phyloP scores from a whole-genome alignment of 1,140 invertebrate species.

The Dinothrombium tinctorium region DNA sequence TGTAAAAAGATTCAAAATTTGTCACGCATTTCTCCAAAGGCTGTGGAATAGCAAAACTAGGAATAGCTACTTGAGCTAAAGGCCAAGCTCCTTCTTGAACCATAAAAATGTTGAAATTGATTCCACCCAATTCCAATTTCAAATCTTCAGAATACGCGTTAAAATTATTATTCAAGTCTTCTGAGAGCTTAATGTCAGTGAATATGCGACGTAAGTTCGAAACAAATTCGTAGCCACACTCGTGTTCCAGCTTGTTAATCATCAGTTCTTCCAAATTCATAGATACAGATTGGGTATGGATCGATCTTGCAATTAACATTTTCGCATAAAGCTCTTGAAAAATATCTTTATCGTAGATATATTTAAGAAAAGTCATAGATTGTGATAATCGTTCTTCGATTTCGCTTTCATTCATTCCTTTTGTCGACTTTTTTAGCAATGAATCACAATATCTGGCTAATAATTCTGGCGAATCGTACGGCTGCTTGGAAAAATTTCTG shows the following conservation, averaged over 20 bases:
- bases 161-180: conserved; percentile 77
- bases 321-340: conserved; percentile 60
- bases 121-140: conserved; percentile 38
- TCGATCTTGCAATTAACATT: conserved; percentile 65
- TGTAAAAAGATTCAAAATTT: conserved; percentile 86
- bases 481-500: conserved; percentile 36
- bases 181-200: conserved; percentile 81
- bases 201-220: conserved; percentile 96
- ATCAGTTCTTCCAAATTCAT: conserved; percentile 98
- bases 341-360: conserved; percentile 96
- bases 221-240: conserved; percentile 96
- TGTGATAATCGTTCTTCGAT: conserved; percentile 58
- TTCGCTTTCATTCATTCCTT: conserved; percentile 52
- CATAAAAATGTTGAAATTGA: conserved; percentile 45
- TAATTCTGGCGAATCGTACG: conserved; percentile 58
- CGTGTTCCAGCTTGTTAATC: conserved; percentile 87
- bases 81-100: conserved; percentile 86
- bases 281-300: conserved; percentile 75
- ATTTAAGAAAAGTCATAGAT: conserved; percentile 91
- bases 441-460: conserved; percentile 85
- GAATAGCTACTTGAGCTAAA: conserved; percentile 46
- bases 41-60: conserved; percentile 60
- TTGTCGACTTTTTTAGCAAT: conserved; percentile 49
- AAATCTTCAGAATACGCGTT: conserved; percentile 39
- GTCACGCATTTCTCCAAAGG: conserved; percentile 71